Base-by-base conservation (phyloP, 2,888 invertebrate genomes). In the Lampropteryx suffumata region DNA sequence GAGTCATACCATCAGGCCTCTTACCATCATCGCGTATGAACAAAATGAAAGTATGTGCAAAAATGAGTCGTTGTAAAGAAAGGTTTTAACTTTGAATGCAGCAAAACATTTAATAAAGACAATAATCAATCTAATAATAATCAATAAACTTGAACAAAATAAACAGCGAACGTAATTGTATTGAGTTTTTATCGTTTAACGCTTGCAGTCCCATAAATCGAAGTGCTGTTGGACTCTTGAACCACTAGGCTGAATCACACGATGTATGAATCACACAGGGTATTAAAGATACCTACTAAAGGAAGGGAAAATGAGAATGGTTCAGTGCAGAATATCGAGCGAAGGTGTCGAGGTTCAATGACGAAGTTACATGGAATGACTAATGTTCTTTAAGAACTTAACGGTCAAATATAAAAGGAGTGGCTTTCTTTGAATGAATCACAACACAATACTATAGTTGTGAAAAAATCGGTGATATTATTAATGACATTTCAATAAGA, bases 181-280 rank as follows among this genome's bases (percentile, higher is more conserved):
- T 30, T 28, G 12, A 21, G 43, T 47, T 48, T 51, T 51, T 55
- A 54, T 50, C 41, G 43, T 39, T 42, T 26, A 53, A 11, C 34
- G 24, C 40, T 45, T 59, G 41, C 49, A 51, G 43, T 54, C 17
- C 49, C 51, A 59, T 56, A 56, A 54, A 59, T 54, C 51, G 54
- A 47, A 12, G 49, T 41, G 24, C 4, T 42, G 36, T 41, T 49
- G 3, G n/a, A 34, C 48, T 45, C 50, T 49, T 50, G 44, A 48
- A 48, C 14, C 27, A 34, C 50, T 50, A 29, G 34, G 30, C 35
- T 55, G 53, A 53, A 33, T 53, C 55, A 59, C 42, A 34, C 34
- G 17, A 17, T 5, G 39, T 26, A 48, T 61, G 55, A 61, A 42
- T 60, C 60, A 61, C 39, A 12, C n/a, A 17, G 32, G 17, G 10